A percentile compares a stretch with the other conserved stretches of the same genome.
Evolutionary conservation across 1,140 invertebrate species (phyloP).

Genomic region (Pinna nobilis): DNA sequence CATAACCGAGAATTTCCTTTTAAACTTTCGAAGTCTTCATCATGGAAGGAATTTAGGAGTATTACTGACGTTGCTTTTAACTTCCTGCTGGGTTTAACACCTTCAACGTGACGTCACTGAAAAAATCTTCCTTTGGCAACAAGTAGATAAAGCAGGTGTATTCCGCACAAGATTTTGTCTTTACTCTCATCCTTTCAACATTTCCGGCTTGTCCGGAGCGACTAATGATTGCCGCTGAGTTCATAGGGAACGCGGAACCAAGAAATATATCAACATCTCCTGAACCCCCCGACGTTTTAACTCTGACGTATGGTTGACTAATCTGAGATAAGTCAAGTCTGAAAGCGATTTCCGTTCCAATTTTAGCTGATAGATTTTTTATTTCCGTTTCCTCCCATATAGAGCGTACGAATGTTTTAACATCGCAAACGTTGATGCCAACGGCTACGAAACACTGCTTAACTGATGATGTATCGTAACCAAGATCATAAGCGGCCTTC

Average conservation of each 20-base stretch:
- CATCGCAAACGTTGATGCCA: constrained; percentile 43
- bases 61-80: no score
- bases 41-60: no score
- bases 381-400: constrained; percentile 9
- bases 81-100: no score
- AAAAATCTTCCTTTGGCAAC: no score
- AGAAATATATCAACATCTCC: constrained; percentile 24
- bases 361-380: neutral
- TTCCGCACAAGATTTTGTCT: no score
- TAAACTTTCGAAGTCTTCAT: no score
- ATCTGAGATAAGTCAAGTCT: neutral
- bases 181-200: no score
- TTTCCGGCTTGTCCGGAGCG: no score
- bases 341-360: neutral
- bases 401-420: constrained; percentile 25
- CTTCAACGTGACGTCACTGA: no score
- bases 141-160: no score
- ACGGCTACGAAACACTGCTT: constrained; percentile 32
- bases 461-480: constrained; percentile 22
- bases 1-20: no score
- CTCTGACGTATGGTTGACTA: neutral
- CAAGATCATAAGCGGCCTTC: constrained; percentile 55
- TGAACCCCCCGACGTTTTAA: constrained; percentile 9
- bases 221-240: no score
- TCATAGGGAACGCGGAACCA: neutral